Percentiles rank a stretch among this genome's conserved stretches.
These are phyloP conservation scores for Pseudochromis fuscus DNA, from an alignment of 2,797 vertebrate genomes.

Conservation along the genomic window DNA sequence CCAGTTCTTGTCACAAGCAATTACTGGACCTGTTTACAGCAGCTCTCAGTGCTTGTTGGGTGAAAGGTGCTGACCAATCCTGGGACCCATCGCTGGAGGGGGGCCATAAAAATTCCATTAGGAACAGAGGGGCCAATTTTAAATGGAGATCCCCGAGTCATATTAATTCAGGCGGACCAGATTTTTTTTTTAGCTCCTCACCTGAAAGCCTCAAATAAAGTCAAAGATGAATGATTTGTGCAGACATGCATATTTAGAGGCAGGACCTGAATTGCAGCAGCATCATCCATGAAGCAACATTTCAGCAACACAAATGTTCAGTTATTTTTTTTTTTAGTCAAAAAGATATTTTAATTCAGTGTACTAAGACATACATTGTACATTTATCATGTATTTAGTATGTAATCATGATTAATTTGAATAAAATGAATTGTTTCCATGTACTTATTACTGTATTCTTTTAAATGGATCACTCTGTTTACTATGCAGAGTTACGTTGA, in stretches of 20 bases:
- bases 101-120: background rate
- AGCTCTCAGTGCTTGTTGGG: background rate
- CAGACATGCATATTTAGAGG: background rate
- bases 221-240: background rate
- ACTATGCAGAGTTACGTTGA: too few relatives aligned
- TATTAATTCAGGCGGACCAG: slow-evolving; percentile 10
- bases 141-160: background rate
- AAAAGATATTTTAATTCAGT: too few relatives aligned
- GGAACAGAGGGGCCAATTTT: slow-evolving; percentile 5
- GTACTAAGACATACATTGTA: too few relatives aligned
- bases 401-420: too few relatives aligned
- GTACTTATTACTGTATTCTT: too few relatives aligned
- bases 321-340: too few relatives aligned
- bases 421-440: too few relatives aligned
- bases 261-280: background rate
- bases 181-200: slow-evolving; percentile 5
- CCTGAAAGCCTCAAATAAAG: background rate
- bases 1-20: background rate
- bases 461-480: too few relatives aligned
- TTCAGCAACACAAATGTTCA: too few relatives aligned
- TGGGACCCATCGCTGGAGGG: background rate
- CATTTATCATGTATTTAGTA: too few relatives aligned
- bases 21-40: background rate
- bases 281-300: background rate
- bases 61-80: background rate